Evolutionary conservation across 2,113 vertebrate genomes (phyloP), one percentile per base, ranked within the genome.

Genomic region (Rutilus rutilus): DNA sequence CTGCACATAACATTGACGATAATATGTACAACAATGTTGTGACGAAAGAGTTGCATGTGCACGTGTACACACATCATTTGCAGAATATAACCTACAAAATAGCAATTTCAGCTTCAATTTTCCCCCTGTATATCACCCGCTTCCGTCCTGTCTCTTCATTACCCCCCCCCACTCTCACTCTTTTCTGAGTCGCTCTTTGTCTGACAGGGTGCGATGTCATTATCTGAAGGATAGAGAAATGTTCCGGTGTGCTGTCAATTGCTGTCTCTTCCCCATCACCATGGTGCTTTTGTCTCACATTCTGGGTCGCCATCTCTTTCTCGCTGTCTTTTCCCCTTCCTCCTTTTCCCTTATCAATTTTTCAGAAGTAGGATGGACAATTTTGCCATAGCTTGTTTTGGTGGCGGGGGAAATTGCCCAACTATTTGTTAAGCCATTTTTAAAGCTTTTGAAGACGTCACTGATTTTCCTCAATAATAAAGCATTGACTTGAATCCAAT

Each of bases 141-240:
- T 80, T 62, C n/a, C 14, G 15, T 80, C 59, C n/a, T 5, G n/a
- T 81, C 78, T 65, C 78, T 81, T 64, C 78, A 64, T 81, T 50
- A 65, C 60, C 60, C 60, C 60, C 60, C 25, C 78, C 11, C 25
- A 7, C 59, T 52, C 83, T 12, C 78, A 42, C 83, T 39, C 33
- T 30, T 59, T 81, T 42, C 54, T 76, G 50, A 62, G 64, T 74
- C 84, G n/a, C 85, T 90, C 79, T 91, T 89, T 87, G 89, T 84
- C 81, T 87, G 87, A 82, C 84, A 86, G 71, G 69, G 54, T 84
- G 64, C 86, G 36, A 82, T 88, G 78, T 87, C 88, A 90, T 89
- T 89, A 90, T 84, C 86, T 87, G 81, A 89, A 85, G 78, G 67
- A 83, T 85, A 79, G 71, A 87, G 86, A 84, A 85, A 84, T 81